Evolutionary conservation across 2,888 invertebrate species (phyloP), one percentile per base, ranked within the genome.

Genomic region (Sturmia bella): DNA sequence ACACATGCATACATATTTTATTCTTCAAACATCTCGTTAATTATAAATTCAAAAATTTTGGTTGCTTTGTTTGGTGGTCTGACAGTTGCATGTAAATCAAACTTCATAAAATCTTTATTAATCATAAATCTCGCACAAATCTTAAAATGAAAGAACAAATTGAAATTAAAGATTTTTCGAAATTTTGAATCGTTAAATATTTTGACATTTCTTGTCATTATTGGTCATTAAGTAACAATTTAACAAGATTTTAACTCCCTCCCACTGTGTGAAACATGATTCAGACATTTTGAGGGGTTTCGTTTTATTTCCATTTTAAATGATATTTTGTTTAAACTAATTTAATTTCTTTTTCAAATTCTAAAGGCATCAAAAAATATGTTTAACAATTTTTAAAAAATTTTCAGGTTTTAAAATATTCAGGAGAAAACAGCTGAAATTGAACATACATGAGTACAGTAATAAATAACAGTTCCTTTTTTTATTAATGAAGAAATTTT

Each of bases 221-320:
- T 82, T 82, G 82, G 78, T 70, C 82, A 82, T 82, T 82, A 82
- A 82, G 82, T 82, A 78, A 78, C 82, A 82, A 82, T 77, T 74
- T 74, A 82, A 82, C 74, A 77, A 64, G 73, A 69, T 64, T 78
- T 77, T 56, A 68, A 72, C 68, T 74, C 64, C 82, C 82, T 82
- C 82, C 82, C 74, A 74, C 74, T 63, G 82, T 64, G 77, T 82
- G 64, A 69, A 73, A 64, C 82, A 74, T 82, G 82, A 82, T 73
- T 78, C 82, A 78, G 82, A n/a, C 48, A 45, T 37, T 32, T 59
- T 57, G 6, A 6, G 32, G 32, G 61, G 15, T 50, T 68, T 50
- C 27, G 17, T 41, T 17, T 41, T 17, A 5, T 15, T 56, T 3
- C 27, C 1, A 50, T 37, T 9, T 37, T 11, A n/a, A 54, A 54